Conservation (phyloP, 2,113 vertebrate genomes). For the Dryoscopus gambensis region DNA sequence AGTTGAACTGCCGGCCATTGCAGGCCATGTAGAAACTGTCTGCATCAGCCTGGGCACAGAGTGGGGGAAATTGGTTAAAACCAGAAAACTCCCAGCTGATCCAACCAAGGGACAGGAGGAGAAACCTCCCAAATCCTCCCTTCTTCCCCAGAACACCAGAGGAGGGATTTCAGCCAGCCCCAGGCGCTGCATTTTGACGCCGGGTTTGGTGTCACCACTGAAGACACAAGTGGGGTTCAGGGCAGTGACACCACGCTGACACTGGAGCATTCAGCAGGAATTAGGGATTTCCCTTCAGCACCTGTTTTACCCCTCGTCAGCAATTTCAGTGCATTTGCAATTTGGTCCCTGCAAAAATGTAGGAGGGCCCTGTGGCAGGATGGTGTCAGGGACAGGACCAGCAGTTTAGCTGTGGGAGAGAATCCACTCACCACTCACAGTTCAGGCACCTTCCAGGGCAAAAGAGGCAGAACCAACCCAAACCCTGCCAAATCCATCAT, state of each 20-base stretch:
- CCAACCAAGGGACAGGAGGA: neutral
- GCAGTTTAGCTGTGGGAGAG: neutral
- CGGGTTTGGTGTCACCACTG: neutral
- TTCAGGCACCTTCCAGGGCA: neutral
- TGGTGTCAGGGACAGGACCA: neutral
- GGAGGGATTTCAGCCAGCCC: neutral
- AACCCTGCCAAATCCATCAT: neutral
- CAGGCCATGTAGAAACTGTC: constrained; percentile 93
- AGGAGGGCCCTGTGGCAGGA: neutral
- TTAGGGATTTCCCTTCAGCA: neutral
- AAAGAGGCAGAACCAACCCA: neutral
- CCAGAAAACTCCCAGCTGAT: neutral
- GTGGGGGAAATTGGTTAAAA: neutral
- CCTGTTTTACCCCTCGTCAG: neutral
- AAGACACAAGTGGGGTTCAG: neutral
- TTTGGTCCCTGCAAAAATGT: neutral
- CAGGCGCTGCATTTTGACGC: neutral
- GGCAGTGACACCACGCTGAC: neutral
- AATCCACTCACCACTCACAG: neutral
- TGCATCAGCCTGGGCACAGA: constrained; percentile 81
- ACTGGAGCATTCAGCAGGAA: neutral
- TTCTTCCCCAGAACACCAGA: neutral
- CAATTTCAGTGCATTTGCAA: neutral
- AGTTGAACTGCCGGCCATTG: constrained; percentile 95
- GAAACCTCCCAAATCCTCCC: neutral